Evolutionary conservation across 2,888 invertebrate species (phyloP).

Genomic region (Harpalus rufipes): DNA sequence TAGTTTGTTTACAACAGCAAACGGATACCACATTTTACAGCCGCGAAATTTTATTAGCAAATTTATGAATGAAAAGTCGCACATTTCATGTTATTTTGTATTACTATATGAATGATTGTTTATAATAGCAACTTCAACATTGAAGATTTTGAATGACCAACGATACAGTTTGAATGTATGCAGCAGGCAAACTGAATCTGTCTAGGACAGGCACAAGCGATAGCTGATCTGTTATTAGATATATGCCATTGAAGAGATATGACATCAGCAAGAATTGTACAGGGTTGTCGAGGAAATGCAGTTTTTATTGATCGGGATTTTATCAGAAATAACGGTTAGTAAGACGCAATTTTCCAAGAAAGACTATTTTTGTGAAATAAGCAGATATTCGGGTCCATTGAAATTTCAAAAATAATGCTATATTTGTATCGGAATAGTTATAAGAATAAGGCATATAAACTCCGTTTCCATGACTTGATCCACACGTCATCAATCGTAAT

Average conservation of each 20-base stretch:
- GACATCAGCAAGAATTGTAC: not conserved
- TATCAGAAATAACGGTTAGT: slow-evolving; percentile 47
- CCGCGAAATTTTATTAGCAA: too few species aligned
- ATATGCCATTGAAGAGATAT: slow-evolving; percentile 68
- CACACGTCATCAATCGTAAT: too few species aligned
- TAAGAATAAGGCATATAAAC: too few species aligned
- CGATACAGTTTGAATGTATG: not conserved
- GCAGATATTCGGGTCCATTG: not conserved
- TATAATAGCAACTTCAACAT: too few species aligned
- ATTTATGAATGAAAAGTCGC: too few species aligned
- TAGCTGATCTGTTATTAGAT: slow-evolving; percentile 73
- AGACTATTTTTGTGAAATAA: not conserved
- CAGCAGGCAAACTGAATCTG: slow-evolving; percentile 65
- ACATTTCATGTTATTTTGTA: too few species aligned
- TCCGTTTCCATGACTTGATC: too few species aligned
- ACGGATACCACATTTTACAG: too few species aligned
- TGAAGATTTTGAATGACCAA: not conserved
- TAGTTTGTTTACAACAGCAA: too few species aligned
- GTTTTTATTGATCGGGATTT: slow-evolving; percentile 56
- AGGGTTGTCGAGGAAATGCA: slow-evolving; percentile 26
- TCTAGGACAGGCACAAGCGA: slow-evolving; percentile 70
- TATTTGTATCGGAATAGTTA: too few species aligned
- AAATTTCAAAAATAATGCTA: too few species aligned
- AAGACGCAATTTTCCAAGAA: not conserved
- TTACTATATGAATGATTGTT: too few species aligned